phyloP scores from a whole-genome alignment of 2,888 invertebrate species.

The Exocentrus adspersus region DNA sequence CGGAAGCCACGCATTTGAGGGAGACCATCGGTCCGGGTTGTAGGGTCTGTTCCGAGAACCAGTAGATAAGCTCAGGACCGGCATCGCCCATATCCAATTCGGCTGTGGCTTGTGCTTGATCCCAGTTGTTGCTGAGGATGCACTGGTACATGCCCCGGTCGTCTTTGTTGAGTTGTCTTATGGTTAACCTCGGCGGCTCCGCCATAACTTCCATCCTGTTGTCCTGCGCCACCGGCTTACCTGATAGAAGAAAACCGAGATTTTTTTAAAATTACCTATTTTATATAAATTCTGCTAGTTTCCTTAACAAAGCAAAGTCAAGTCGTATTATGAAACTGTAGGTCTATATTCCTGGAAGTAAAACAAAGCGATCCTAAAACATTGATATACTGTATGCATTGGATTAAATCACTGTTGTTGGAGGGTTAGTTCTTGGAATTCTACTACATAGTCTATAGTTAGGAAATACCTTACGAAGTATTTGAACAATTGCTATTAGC shows the following conservation, averaged over 20 bases:
- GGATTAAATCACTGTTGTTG: too few species aligned
- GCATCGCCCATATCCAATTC: conserved; percentile 87
- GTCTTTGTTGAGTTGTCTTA: conserved; percentile 77
- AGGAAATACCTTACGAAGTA: background rate
- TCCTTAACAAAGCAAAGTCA: too few species aligned
- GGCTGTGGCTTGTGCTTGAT: conserved; percentile 84
- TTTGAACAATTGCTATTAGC: background rate
- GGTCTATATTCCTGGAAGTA: too few species aligned
- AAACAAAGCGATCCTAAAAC: too few species aligned
- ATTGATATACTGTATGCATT: too few species aligned
- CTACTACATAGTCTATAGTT: background rate
- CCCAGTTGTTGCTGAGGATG: conserved; percentile 84
- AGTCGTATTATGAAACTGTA: too few species aligned
- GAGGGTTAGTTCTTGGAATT: too few species aligned
- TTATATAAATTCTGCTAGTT: background rate
- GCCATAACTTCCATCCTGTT: conserved; percentile 59
- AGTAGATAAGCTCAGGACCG: conserved; percentile 88
- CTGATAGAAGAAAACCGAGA: conserved; percentile 33
- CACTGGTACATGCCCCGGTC: conserved; percentile 95
- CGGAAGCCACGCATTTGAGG: conserved; percentile 92
- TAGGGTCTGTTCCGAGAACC: conserved; percentile 91
- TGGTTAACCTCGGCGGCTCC: conserved; percentile 61
- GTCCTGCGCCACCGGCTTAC: conserved; percentile 62
- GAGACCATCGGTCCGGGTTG: conserved; percentile 93
- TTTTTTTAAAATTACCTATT: background rate